Base-by-base conservation (phyloP, 2,888 invertebrate species). In the Cybosia mesomella region DNA sequence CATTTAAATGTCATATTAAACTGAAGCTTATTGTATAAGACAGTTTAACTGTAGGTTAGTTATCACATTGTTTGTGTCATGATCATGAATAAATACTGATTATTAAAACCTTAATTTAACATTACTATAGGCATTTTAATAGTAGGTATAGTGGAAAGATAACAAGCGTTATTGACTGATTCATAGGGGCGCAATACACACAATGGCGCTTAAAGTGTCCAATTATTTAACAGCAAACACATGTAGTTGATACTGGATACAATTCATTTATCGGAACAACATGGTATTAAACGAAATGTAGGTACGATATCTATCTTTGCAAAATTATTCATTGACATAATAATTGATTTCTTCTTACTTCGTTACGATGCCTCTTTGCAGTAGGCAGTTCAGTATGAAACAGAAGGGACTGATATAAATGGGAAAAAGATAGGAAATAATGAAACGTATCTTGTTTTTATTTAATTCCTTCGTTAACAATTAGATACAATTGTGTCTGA, bases 101-200 rank as follows among this genome's bases (percentile, higher is more conserved):
- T 49, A 8, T n/a, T 43, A 43, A 43, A 49, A 18, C 18, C 1
- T 49, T n/a, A 28, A 49, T 49, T 49, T 49, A n/a, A 49, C n/a
- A 49, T n/a, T 54, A 62, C 28, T 15, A 32, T 13, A 21, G 22
- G 28, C 54, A 0, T 32, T 62, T 34, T 32, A 43, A 21, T 43
- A 32, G 18, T 21, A 49, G 39, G 9, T 22, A 32, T 43, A 59
- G 4, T 24, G 36, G 59, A 11, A 59, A 59, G 8, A 43, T 34
- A 24, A 15, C 28, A 53, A 59, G 13, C 24, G n/a, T 58, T 28
- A 54, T 53, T 53, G 34, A 66, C 28, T 59, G 53, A 15, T 53
- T 18, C n/a, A 67, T 62, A 67, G 11, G 49, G 34, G 57, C 9
- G 49, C 8, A 43, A 49, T n/a, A 49, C 61, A 67, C 24, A 62